Base-by-base conservation (phyloP, 64 coral and sea anemone genomes). In the Hydrozoanthus tunicans region DNA sequence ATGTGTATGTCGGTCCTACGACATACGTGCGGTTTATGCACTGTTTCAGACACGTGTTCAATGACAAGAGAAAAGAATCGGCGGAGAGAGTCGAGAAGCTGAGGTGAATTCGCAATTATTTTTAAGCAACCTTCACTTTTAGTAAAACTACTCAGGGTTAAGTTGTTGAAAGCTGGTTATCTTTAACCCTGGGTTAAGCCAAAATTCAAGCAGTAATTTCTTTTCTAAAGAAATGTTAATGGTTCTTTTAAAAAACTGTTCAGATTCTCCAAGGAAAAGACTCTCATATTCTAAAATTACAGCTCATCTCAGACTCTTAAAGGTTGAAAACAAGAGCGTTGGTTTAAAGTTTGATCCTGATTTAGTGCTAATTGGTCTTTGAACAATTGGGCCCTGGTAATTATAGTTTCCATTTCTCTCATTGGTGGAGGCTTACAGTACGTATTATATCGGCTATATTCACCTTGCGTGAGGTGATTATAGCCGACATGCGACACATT, bases 21-120 rank as follows among this genome's bases (percentile, higher is more conserved):
- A 99, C 97, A 5, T 99, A 99, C 55, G 72, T 96, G 10, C 92
- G 93, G 8, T 95, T 92, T 54, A 79, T 99, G 78, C 97, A 99
- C 62, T 99, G 97, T 63, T 99, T 99, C 72, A 92, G 90, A 59
- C 94, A 93, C 78, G 91, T 99, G 43, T 95, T 99, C 17, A 96
- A 83, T n/a, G 90, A 93, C 58, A 99, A 94, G 90, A 92, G 78
- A 79, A 89, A 73, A 57, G 89, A 95, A 66, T 66, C 92, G 3
- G 91, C 91, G 1, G 69, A 90, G 77, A 82, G 91, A 79, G 95
- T 96, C 55, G 83, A 94, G 24, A 91, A 91, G 64, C 62, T 96
- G 12, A 91, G 92, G 95, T 96, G 67, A 94, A 84, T 6, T n/a
- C 53, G 43, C 32, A 51, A 51, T 9, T 52, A 11, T 75, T 75